phyloP scores from a whole-genome alignment of 2,888 invertebrate species.

The Brachynemurus nebulosus region DNA sequence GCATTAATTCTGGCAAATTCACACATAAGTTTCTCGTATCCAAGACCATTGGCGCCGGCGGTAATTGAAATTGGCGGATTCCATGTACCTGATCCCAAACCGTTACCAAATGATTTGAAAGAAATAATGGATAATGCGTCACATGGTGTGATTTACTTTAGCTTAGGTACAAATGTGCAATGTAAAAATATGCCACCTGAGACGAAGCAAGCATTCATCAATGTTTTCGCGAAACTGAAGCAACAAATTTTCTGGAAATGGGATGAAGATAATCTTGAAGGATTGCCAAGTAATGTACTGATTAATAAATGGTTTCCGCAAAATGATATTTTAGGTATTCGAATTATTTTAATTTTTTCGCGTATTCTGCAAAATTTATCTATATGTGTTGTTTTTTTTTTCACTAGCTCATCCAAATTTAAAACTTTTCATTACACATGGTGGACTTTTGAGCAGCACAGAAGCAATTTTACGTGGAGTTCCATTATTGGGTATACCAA shows the following conservation, averaged over 20 bases:
- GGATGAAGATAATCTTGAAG: constrained; percentile 30
- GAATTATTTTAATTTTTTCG: neutral
- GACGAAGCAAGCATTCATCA: constrained; percentile 21
- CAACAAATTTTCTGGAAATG: constrained; percentile 37
- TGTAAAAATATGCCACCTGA: constrained; percentile 22
- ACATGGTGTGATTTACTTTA: constrained; percentile 27
- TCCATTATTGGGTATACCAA: constrained; percentile 37
- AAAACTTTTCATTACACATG: constrained; percentile 42
- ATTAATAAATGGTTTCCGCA: constrained; percentile 27
- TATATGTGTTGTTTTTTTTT: neutral
- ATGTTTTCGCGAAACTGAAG: constrained; percentile 24
- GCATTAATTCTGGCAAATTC: constrained; percentile 23
- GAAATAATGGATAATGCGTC: constrained; percentile 23
- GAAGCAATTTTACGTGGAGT: constrained; percentile 37
- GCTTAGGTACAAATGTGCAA: constrained; percentile 26
- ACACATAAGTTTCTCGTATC: constrained; percentile 22
- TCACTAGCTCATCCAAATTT: constrained; percentile 38
- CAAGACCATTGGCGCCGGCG: constrained; percentile 23
- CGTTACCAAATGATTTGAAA: constrained; percentile 19
- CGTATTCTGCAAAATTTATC: neutral
- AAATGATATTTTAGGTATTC: constrained; percentile 25
- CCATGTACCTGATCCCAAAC: constrained; percentile 18
- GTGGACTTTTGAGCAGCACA: constrained; percentile 40
- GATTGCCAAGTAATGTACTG: constrained; percentile 30
- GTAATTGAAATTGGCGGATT: constrained; percentile 25